Base-by-base conservation (phyloP, 2,888 invertebrate species). In the Hydraecia micacea region DNA sequence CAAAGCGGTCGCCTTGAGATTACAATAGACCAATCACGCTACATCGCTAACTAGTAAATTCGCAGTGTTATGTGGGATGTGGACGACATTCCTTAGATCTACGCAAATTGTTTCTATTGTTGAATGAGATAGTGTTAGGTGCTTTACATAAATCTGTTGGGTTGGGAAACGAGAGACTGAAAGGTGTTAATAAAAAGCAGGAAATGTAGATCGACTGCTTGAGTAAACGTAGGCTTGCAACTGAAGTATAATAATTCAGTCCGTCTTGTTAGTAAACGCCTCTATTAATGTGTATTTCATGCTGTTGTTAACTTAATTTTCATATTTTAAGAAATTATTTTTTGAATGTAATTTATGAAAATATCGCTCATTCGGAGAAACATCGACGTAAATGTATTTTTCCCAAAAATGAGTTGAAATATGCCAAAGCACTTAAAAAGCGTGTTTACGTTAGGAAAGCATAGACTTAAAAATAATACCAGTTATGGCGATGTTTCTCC, bases 51-150 rank as follows among this genome's bases (percentile, higher is more conserved):
- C 85, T 82, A 75, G 75, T 82, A 76, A 82, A 85, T 85, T 85
- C 74, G 81, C 75, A 77, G 68, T 77, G 79, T 81, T 80, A 87
- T 86, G 86, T 86, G 79, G 86, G 87, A 82, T 79, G 86, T 76
- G 68, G 72, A 79, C 79, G 60, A 79, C 86, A 80, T 87, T 84
- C 86, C 83, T 80, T 84, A 73, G 81, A 72, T 81, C 79, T 83
- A 77, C 84, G 76, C 86, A 87, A 87, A 87, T 87, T 86, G 84
- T 74, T 75, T 74, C 87, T 77, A 84, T 87, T 87, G 86, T 87
- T 79, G 77, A 80, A 74, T 79, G 78, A 77, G 77, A 71, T 77
- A 80, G 75, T 67, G 79, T n/a, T 80, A 46, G 77, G 71, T 68
- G 80, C 55, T 81, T 78, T 68, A 72, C 75, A 84, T 84, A 80